Conservation (phyloP, 2,888 invertebrate species). For the Lasioglossum zephyrum region DNA sequence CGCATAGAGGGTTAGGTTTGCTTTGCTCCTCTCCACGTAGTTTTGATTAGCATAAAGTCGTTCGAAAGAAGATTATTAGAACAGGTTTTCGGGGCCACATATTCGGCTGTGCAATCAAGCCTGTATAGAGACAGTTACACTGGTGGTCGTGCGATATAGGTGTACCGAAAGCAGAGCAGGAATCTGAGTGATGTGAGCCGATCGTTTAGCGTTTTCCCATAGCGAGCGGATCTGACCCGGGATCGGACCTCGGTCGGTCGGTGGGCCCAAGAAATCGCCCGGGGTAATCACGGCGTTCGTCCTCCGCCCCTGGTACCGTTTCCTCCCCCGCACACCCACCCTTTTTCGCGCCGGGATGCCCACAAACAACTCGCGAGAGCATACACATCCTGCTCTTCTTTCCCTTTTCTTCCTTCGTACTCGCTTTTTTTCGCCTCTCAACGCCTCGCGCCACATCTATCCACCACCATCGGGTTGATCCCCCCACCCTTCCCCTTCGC, state of each 20-base stretch:
- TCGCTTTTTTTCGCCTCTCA: conserved; percentile 48
- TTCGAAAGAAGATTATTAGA: not conserved
- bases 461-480: conserved; percentile 37
- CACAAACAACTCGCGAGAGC: conserved; percentile 44
- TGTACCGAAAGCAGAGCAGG: conserved; percentile 75
- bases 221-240: conserved; percentile 83
- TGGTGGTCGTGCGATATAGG: not conserved
- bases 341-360: conserved; percentile 44
- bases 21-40: not conserved
- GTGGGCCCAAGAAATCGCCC: conserved; percentile 80
- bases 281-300: conserved; percentile 83
- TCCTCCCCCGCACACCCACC: conserved; percentile 67
- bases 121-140: not conserved
- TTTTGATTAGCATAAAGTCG: conserved; percentile 7
- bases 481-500: not conserved
- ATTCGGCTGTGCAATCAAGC: conserved; percentile 18
- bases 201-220: conserved; percentile 84
- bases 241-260: conserved; percentile 80
- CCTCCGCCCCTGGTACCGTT: conserved; percentile 80
- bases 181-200: conserved; percentile 84
- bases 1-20: not conserved
- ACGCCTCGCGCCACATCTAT: conserved; percentile 38
- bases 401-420: conserved; percentile 19
- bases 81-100: not conserved
- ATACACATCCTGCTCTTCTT: conserved; percentile 46